Evolutionary conservation across 2,797 vertebrate species (phyloP).

Genomic region (Pseudopleuronectes americanus): DNA sequence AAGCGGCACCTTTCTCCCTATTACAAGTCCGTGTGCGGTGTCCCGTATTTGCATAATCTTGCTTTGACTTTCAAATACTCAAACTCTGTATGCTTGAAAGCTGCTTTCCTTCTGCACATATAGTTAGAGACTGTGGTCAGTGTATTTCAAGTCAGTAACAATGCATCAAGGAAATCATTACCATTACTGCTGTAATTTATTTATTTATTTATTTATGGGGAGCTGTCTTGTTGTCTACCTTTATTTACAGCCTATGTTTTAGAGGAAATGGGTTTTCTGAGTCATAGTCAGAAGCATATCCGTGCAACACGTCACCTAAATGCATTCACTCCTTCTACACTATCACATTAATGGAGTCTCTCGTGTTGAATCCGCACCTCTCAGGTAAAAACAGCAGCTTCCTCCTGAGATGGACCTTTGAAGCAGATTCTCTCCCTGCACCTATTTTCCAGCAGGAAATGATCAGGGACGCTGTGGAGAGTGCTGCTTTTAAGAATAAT

Average conservation of each 20-base stretch:
- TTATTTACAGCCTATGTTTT: background rate
- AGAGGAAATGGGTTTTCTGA: slow-evolving; percentile 11
- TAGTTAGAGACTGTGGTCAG: background rate
- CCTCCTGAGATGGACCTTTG: slow-evolving; percentile 22
- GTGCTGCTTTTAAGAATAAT: slow-evolving; percentile 22
- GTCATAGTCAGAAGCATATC: slow-evolving; percentile 13
- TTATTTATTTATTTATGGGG: too few relatives aligned
- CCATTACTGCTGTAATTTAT: too few relatives aligned
- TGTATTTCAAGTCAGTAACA: background rate
- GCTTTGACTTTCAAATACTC: background rate
- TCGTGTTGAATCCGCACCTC: slow-evolving; percentile 24
- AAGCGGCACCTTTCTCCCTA: too few relatives aligned
- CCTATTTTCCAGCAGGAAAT: slow-evolving; percentile 7
- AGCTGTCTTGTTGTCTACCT: background rate
- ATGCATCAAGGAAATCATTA: too few relatives aligned
- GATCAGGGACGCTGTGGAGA: background rate
- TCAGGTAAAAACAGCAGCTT: slow-evolving; percentile 16
- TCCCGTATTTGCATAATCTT: background rate
- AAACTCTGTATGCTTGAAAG: background rate
- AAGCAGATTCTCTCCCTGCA: slow-evolving; percentile 1
- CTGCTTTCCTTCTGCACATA: background rate
- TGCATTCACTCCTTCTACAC: slow-evolving; percentile 7
- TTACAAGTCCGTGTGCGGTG: background rate
- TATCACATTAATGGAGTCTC: slow-evolving; percentile 22
- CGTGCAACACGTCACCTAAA: background rate